These are phyloP conservation scores for Polypedilum pembai DNA, from an alignment of 1,140 invertebrate genomes.

Conservation along the genomic window DNA sequence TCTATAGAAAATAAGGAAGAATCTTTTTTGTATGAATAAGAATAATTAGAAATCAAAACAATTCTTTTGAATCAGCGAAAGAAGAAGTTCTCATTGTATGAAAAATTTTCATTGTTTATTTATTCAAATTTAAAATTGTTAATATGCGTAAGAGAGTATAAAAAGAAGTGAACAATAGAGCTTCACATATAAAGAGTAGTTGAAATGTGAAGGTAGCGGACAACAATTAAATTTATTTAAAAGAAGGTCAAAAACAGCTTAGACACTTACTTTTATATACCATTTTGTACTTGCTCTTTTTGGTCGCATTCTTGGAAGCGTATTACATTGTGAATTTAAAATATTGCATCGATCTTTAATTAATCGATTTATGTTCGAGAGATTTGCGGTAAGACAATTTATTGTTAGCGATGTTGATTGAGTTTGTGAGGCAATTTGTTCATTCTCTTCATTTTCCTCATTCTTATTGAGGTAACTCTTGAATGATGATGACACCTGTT, in stretches of 20 bases:
- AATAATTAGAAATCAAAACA: too few species aligned
- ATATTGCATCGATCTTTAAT: conserved; percentile 32
- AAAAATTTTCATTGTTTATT: too few species aligned
- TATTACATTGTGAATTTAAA: conserved; percentile 33
- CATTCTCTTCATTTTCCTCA: background rate
- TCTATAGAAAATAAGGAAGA: too few species aligned
- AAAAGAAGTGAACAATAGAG: too few species aligned
- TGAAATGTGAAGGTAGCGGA: too few species aligned
- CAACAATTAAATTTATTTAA: too few species aligned
- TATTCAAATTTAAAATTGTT: too few species aligned
- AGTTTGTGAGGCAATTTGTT: background rate
- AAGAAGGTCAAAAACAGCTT: conserved; percentile 21
- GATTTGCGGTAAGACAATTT: background rate
- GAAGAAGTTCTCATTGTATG: too few species aligned
- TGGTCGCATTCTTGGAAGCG: conserved; percentile 36
- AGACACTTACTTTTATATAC: conserved; percentile 45
- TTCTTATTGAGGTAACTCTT: background rate
- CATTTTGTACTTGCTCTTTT: conserved; percentile 41
- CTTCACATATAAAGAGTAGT: too few species aligned
- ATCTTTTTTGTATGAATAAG: too few species aligned
- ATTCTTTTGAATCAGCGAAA: too few species aligned
- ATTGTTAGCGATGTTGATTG: conserved; percentile 8
- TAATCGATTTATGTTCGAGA: background rate
- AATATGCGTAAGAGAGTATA: too few species aligned
- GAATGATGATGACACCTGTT: conserved; percentile 32